A percentile compares a stretch with the other conserved stretches of the same genome.
phyloP scores from a whole-genome alignment of 2,113 vertebrate genomes.

The Marcusenius ussheri region DNA sequence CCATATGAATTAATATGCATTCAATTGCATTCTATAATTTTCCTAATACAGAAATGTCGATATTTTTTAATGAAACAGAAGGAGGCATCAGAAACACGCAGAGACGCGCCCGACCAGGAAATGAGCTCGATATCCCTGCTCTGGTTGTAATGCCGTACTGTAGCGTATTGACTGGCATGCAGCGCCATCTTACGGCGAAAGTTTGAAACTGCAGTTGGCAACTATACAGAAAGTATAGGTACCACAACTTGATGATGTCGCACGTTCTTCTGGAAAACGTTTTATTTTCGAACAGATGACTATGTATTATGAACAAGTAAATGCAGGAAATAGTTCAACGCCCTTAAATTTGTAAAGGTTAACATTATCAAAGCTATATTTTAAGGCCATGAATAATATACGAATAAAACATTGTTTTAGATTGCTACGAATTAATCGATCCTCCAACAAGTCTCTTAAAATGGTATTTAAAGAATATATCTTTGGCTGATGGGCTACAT shows the following conservation, averaged over 20 bases:
- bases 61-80: neutral
- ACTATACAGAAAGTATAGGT: neutral
- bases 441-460: neutral
- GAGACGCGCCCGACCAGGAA: neutral
- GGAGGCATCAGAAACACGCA: neutral
- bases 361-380: neutral
- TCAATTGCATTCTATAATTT: neutral
- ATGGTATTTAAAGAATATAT: neutral
- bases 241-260: neutral
- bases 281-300: neutral
- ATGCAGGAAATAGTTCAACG: neutral
- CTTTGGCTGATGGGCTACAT: neutral
- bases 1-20: neutral
- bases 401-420: neutral
- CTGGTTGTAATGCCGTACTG: neutral
- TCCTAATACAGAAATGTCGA: neutral
- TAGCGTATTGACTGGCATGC: conserved; percentile 37
- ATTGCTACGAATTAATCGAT: neutral
- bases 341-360: neutral
- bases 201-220: conserved; percentile 12
- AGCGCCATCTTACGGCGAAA: conserved; percentile 38
- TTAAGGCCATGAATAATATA: neutral
- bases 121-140: neutral
- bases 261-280: neutral
- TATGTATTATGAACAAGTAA: neutral